Evolutionary conservation across 2,113 vertebrate genomes (phyloP), one percentile per base, ranked within the genome.

Genomic region (Mus spicilegus): DNA sequence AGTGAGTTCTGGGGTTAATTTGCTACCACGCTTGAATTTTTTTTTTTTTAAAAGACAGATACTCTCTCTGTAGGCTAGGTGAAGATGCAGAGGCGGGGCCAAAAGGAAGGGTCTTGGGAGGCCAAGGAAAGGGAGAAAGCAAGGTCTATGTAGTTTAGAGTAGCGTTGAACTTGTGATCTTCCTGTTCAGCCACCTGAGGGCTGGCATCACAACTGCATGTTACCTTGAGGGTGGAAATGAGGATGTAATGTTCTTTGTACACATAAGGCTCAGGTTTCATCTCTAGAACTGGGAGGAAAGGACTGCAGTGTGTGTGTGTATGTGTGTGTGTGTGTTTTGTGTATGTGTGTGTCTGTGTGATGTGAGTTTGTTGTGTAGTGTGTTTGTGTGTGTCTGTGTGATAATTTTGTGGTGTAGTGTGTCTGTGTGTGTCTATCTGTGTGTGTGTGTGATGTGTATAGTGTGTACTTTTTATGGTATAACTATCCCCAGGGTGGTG

Each of bases 371-470:
- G 20, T 10, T 39, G 6, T n/a, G 13, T n/a, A 12, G 28, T 22
- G 49, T 17, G 7, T 4, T 0, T 0, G 2, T 12, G 9, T 30
- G 63, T 30, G 51, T 54, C 51, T 17, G 4, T 6, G 0, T 1
- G 2, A 8, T 84, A 16, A 63, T 22, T 63, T 63, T 26, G 22
- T 5, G 39, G 7, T n/a, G 14, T 39, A 33, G 30, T 24, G 33
- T 19, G 19, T 36, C 19, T n/a, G 51, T 80, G 26, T 84, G 30
- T 24, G 17, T 19, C 63, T 58, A 8, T 65, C 9, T 54, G 3
- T 84, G 30, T 24, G 33, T 19, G 73, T 58, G 12, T 65, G 19
- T 54, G 16, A 33, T 19, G 11, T 36, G 33, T 80, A 51, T 36
- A n/a, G 33, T 11, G 1, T 63, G 4, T 36, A 39, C 6, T 81